phyloP scores from a whole-genome alignment of 2,888 invertebrate genomes.

The Thysanoteuthis rhombus region DNA sequence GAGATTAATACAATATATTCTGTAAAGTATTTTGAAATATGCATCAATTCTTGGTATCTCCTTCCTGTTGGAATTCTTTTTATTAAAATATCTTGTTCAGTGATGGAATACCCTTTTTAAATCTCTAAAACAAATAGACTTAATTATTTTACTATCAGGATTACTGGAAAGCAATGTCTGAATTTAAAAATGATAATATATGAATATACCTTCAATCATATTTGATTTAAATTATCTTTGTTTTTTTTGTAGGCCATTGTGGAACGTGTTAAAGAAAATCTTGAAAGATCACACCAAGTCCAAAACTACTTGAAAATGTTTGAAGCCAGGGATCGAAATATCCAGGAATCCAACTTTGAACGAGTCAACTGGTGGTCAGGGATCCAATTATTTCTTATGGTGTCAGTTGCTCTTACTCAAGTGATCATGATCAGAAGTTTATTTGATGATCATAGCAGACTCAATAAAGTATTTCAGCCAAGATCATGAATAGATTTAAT shows the following conservation, averaged over 20 bases:
- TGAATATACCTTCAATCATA: too few relatives aligned
- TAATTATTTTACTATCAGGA: too few relatives aligned
- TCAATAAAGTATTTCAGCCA: constrained; percentile 35
- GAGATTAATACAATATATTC: too few relatives aligned
- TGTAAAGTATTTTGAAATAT: too few relatives aligned
- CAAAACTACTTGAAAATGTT: constrained; percentile 74
- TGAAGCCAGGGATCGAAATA: constrained; percentile 84
- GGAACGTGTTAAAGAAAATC: constrained; percentile 72
- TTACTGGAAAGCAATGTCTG: too few relatives aligned
- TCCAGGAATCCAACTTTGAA: constrained; percentile 83
- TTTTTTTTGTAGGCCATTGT: constrained; percentile 75
- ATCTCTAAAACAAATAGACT: too few relatives aligned
- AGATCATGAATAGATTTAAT: constrained; percentile 30
- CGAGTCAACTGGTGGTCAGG: constrained; percentile 80
- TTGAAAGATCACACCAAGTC: constrained; percentile 63
- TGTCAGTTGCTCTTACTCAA: constrained; percentile 77
- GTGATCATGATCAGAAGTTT: constrained; percentile 81
- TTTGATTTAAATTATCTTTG: not conserved
- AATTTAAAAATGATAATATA: too few relatives aligned
- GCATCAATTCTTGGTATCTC: too few relatives aligned
- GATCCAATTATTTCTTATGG: constrained; percentile 79
- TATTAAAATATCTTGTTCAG: too few relatives aligned
- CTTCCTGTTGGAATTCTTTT: too few relatives aligned
- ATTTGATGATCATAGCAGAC: constrained; percentile 74
- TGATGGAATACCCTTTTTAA: too few relatives aligned